Base-by-base conservation (phyloP, 2,113 vertebrate genomes). In the Cinclus cinclus region DNA sequence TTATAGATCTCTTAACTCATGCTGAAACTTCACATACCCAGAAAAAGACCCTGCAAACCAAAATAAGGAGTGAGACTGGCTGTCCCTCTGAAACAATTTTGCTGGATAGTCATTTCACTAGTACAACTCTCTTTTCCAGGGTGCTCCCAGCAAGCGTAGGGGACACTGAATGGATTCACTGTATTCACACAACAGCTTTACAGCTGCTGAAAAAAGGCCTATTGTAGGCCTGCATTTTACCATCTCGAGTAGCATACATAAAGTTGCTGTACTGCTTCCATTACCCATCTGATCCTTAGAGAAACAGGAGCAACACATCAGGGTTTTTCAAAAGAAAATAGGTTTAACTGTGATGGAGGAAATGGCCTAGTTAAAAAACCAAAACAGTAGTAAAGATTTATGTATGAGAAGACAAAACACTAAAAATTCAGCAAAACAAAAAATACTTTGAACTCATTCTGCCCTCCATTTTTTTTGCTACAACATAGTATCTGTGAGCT, bases 181-280 rank as follows among this genome's bases (percentile, higher is more conserved):
- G 86, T 90, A 95, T 83, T 88, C 94, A 88, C 39, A 76, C 42
- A 89, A 85, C 81, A 79, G 90, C 93, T 88, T 71, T 56, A 85
- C 59, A 84, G 91, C 78, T 95, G 81, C 62, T 83, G 85, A 94
- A 76, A 82, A 73, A 90, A 93, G 63, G 52, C 65, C 64, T 76
- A 80, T 87, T 93, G 79, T 84, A 68, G 59, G 70, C 75, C 60
- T 81, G 50, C 59, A 69, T 97, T 83, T 94, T 73, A 91, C 81
- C 89, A 85, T 80, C 94, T 92, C 1, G 0, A 97, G 96, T 53
- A 95, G 89, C 92, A 94, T 92, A 95, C 82, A 97, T 92, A 92
- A 93, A 84, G 90, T 90, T 95, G 94, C 93, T 94, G 94, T 58
- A 84, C 89, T 92, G 94, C 87, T 96, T 95, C 91, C 92, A 92